A percentile compares a stretch with the other conserved stretches of the same genome.
Evolutionary conservation across 2,113 vertebrate species (phyloP).

Genomic region (Cyrtonyx montezumae): DNA sequence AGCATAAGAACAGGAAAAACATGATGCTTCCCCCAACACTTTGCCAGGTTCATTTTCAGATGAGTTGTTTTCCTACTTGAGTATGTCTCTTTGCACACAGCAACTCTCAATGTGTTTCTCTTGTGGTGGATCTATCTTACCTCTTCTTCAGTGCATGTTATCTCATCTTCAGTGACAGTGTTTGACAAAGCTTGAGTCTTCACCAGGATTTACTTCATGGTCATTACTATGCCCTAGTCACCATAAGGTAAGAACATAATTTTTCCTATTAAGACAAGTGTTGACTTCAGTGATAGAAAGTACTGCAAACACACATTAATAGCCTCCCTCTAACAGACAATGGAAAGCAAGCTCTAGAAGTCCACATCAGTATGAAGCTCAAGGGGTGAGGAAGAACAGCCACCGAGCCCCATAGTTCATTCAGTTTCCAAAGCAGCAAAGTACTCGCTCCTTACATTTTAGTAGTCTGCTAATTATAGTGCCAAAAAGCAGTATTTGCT

Average conservation of each 20-base stretch:
- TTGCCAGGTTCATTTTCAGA: background rate
- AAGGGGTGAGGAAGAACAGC: background rate
- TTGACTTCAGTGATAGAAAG: background rate
- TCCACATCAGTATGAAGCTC: background rate
- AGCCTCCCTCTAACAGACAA: background rate
- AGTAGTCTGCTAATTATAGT: background rate
- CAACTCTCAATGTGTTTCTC: background rate
- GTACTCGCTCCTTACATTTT: background rate
- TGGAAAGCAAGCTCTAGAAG: background rate
- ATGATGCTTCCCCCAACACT: background rate
- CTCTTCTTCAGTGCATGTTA: rapidly evolving
- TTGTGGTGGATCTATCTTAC: background rate
- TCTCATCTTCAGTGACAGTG: background rate
- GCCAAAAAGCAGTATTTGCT: conserved; percentile 16
- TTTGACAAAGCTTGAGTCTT: background rate
- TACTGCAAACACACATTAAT: background rate
- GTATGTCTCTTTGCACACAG: background rate
- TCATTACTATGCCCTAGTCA: background rate
- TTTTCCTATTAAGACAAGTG: background rate
- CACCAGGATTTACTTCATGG: background rate
- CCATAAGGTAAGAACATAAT: background rate
- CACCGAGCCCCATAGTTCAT: background rate
- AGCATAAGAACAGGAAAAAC: background rate
- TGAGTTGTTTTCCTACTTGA: background rate
- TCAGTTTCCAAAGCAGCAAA: background rate